These are phyloP conservation scores for Antechinus stuartii DNA, from an alignment of 2,113 vertebrate genomes.

Conservation along the genomic window DNA sequence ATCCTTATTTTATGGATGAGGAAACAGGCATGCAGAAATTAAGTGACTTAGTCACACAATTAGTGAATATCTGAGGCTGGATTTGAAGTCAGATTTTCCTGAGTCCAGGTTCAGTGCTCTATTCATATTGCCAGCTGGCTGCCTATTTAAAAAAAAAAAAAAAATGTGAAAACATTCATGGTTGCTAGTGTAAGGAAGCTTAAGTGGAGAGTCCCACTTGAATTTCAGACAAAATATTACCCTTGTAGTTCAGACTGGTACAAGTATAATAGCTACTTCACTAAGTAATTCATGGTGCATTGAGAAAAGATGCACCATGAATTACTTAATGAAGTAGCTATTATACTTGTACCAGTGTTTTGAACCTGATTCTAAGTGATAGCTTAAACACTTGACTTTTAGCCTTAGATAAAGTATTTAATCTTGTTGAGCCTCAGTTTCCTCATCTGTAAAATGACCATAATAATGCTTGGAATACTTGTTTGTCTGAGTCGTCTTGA, in stretches of 20 bases:
- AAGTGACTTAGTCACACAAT: neutral
- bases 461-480: neutral
- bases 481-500: neutral
- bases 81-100: neutral
- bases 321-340: neutral
- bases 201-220: neutral
- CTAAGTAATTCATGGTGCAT: too few relatives aligned
- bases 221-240: neutral
- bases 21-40: too few relatives aligned
- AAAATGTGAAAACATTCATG: neutral
- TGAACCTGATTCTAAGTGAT: neutral
- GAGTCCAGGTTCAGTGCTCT: neutral
- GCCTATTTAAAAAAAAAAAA: neutral
- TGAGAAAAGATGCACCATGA: neutral
- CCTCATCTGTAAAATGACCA: neutral
- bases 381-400: neutral
- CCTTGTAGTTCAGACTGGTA: neutral
- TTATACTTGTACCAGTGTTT: neutral
- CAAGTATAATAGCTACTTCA: too few relatives aligned
- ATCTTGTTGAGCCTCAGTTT: neutral
- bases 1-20: too few relatives aligned
- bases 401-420: neutral
- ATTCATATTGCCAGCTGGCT: neutral
- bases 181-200: neutral
- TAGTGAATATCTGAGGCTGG: neutral